These are phyloP conservation scores for Aramus guarauna DNA, from an alignment of 2,113 vertebrate species.

Conservation along the genomic window DNA sequence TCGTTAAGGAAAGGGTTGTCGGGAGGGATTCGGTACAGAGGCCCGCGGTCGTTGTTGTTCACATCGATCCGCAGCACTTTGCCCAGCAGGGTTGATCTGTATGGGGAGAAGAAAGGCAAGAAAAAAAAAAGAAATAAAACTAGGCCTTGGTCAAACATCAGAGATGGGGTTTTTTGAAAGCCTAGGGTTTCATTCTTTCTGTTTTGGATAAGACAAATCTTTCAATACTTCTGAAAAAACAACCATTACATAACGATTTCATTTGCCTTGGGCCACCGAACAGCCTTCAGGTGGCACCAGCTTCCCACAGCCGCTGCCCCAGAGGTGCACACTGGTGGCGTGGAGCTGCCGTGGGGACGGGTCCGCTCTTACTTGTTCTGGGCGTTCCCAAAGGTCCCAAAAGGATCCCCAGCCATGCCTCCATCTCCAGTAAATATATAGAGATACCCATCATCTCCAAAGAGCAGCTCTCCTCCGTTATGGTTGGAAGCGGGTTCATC, in stretches of 20 bases:
- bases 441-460: conserved; percentile 89
- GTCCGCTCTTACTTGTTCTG: conserved; percentile 86
- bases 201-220: not conserved
- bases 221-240: not conserved
- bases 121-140: not conserved
- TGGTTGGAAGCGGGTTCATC: conserved; percentile 96
- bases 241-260: not conserved
- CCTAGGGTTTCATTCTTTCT: not conserved
- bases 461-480: conserved; percentile 93
- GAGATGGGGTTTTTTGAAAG: not conserved
- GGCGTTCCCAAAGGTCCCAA: conserved; percentile 90
- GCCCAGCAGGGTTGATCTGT: conserved; percentile 89
- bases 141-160: not conserved
- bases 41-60: conserved; percentile 79
- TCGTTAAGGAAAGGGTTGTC: conserved; percentile 89
- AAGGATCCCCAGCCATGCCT: conserved; percentile 96
- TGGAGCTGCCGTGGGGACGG: not conserved
- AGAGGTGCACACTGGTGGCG: not conserved
- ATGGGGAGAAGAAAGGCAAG: not conserved
- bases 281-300: not conserved
- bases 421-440: conserved; percentile 98
- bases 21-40: conserved; percentile 82
- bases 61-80: conserved; percentile 94
- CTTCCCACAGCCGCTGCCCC: not conserved
- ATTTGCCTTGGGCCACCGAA: not conserved